These are phyloP conservation scores for Remorina albescens DNA, from an alignment of 2,797 vertebrate species.

Conservation along the genomic window DNA sequence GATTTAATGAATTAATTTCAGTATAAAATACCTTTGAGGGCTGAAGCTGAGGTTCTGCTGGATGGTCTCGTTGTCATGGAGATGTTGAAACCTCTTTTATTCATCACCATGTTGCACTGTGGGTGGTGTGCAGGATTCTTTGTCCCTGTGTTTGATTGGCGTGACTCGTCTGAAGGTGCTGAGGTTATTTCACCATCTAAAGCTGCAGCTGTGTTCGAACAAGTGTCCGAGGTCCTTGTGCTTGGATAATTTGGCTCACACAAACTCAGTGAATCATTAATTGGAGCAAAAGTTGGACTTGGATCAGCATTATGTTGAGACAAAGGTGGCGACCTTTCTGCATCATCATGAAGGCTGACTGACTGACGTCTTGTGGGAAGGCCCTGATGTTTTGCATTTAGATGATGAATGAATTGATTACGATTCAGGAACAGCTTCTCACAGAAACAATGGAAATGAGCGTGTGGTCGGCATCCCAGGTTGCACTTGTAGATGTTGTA, in stretches of 20 bases:
- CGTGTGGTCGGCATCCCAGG: neutral
- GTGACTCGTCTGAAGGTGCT: neutral
- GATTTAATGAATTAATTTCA: too few relatives aligned
- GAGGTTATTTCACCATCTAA: neutral
- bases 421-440: constrained; percentile 10
- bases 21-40: neutral
- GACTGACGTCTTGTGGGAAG: neutral
- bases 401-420: constrained; percentile 17
- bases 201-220: neutral
- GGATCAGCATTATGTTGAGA: neutral
- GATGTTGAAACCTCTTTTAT: neutral
- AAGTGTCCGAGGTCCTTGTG: neutral
- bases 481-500: constrained; percentile 18
- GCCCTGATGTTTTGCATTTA: neutral
- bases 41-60: neutral
- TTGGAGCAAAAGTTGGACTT: neutral
- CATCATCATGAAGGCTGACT: neutral
- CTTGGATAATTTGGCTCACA: neutral
- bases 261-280: neutral
- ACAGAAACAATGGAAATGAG: constrained; percentile 22
- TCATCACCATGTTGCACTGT: neutral
- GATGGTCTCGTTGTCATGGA: neutral
- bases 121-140: neutral
- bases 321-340: neutral
- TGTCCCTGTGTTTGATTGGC: neutral